Base-by-base conservation (phyloP, 2,888 invertebrate genomes). In the Sphecodes monilicornis region DNA sequence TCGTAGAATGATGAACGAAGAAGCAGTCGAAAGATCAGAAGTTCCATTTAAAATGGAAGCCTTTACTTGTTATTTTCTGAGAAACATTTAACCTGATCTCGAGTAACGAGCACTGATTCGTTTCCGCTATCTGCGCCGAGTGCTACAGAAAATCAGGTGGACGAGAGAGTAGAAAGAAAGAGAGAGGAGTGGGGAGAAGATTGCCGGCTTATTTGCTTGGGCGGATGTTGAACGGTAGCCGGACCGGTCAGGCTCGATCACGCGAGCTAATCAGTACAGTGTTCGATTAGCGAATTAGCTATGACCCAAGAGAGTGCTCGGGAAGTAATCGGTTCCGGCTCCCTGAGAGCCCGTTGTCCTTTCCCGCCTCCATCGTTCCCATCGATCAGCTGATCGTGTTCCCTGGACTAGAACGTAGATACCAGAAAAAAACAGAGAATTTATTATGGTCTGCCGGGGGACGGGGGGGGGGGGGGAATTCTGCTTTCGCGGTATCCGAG, bases 221-320 rank as follows among this genome's bases (percentile, higher is more conserved):
- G 66, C 50, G 18, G 66, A 72, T 39, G 78, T 36, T 57, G 57
- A 29, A 57, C 69, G 41, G 68, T n/a, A n/a, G 43, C 22, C 8
- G 6, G 4, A 46, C 66, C 26, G 32, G 64, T 66, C 50, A 74
- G 13, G 57, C 36, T 71, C 29, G 46, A 78, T 84, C 86, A 75
- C 84, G 80, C 82, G 85, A 80, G 43, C 54, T 81, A 83, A 89
- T 88, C 81, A 54, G 78, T 64, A 36, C 76, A 78, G 76, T 76
- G 87, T 69, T 78, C 87, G 87, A 89, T 89, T 85, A 87, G 78
- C 81, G 78, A 89, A 83, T 88, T 87, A 83, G 76, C 78, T 60
- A 79, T 60, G 70, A 50, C 71, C 78, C 83, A 66, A 66, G 76
- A 74, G 82, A 79, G 73, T 50, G 79, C 54, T 84, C 36, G 78